Base-by-base conservation (phyloP, 2,888 invertebrate species). In the Selenia dentaria region DNA sequence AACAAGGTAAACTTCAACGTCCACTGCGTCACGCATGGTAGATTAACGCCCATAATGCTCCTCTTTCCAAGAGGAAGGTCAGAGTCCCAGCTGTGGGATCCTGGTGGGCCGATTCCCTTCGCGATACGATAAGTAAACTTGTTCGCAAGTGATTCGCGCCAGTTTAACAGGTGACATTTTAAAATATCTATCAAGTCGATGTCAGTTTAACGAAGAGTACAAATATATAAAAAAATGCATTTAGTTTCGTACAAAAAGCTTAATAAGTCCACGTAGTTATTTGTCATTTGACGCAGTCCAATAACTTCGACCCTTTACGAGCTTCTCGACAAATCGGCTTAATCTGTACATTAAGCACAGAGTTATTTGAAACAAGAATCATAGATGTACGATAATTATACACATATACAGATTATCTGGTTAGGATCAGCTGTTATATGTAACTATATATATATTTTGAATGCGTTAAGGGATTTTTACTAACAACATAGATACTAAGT, bases 401-500 rank as follows among this genome's bases (percentile, higher is more conserved):
- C 82, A 86, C 80, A 74, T 50, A 80, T 83, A 85, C 78, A 81
- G 76, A 77, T 67, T 74, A 72, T 79, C 74, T 76, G 76, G 74
- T 74, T 83, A 83, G 81, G 74, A 78, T 71, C 86, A 79, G 84
- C 84, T 83, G 76, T 68, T 72, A 79, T 70, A 54, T 76, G 67
- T 76, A 79, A 76, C 74, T 83, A 82, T 83, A 80, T 86, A 87
- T 88, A 87, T 89, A 88, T 89, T 82, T 88, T 86, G 88, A 87
- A 87, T 85, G 84, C 72, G 85, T 88, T 86, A 88, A 88, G 86
- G 82, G 79, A 85, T 88, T 88, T 89, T 88, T 88, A 89, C 88
- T 89, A 89, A 89, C 86, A 85, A 78, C 74, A 84, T 88, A 85
- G 68, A 76, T 48, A 72, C 64, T 86, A 86, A 88, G 83, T 74